Base-by-base conservation (phyloP, 2,888 invertebrate genomes). In the Drosophila kuntzei region DNA sequence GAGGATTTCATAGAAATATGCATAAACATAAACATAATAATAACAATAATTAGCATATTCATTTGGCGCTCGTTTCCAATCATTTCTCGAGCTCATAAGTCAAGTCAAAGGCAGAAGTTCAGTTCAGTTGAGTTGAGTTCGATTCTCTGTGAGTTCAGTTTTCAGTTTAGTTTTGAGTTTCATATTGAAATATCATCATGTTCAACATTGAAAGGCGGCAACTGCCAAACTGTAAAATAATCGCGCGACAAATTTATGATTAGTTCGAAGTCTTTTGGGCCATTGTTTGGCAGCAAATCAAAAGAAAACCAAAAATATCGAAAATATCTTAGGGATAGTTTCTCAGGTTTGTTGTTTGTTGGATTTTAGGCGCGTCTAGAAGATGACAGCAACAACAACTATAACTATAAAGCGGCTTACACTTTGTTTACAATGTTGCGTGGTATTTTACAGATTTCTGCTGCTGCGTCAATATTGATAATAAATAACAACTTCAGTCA, bases 401-500 rank as follows among this genome's bases (percentile, higher is more conserved):
- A 34, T 46, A 63, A 77, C 74, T 60, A 75, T 68, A 80, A 80
- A 85, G 87, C 86, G 79, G 84, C 88, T 87, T 88, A 86, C 85
- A 84, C 76, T 88, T 79, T 86, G 85, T 86, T 86, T 86, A 88
- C 85, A 86, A 81, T 86, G 88, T 86, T 88, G 88, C 88, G 86
- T 88, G 80, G 87, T 81, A 83, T 85, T 80, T 85, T 85, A 83
- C 82, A 84, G 78, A 84, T 84, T 74, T 85, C 68, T 72, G 64
- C 54, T 68, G 76, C 80, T 80, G 73, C 79, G 82, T 87, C 84
- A 88, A 87, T 86, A 86, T 86, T 88, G 86, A 87, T 87, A 87
- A 86, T 88, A 87, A 88, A 86, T 86, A 86, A 85, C 83, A 79
- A 59, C 44, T 58, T 47, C 51, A 54, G 25, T 25, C 51, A 51